Percentiles rank a stretch among this genome's conserved stretches.
Evolutionary conservation across 2,797 vertebrate species (phyloP).

Genomic region (Enteromius radiatus): DNA sequence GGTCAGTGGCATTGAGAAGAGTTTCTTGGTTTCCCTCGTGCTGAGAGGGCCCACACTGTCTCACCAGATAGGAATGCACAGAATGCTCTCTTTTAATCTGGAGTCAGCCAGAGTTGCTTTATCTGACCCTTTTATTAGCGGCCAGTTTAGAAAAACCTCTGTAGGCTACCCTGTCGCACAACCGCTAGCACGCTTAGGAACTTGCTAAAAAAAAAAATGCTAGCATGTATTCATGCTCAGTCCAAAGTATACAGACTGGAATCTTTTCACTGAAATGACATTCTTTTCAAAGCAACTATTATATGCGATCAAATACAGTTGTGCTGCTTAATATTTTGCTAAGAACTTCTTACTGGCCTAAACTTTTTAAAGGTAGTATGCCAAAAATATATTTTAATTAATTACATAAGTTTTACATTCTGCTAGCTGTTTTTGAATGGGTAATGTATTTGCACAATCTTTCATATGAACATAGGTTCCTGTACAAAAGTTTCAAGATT

Average conservation of each 20-base stretch:
- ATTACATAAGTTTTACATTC: not conserved
- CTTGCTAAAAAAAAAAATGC: no score
- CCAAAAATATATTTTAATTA: not conserved
- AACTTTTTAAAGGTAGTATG: not conserved
- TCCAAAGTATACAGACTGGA: not conserved
- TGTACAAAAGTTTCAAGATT: not conserved
- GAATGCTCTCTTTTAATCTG: slow-evolving; percentile 94
- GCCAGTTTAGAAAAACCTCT: slow-evolving; percentile 45
- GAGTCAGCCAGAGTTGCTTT: slow-evolving; percentile 83
- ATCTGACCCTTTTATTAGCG: slow-evolving; percentile 71
- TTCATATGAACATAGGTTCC: not conserved
- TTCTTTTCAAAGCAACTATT: slow-evolving; percentile 3
- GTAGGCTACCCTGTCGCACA: slow-evolving; percentile 18
- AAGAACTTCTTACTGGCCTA: not conserved
- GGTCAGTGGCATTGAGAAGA: slow-evolving; percentile 30
- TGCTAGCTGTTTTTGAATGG: not conserved
- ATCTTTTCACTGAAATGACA: not conserved
- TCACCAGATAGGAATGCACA: slow-evolving; percentile 91
- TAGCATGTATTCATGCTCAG: not conserved
- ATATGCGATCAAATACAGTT: not conserved
- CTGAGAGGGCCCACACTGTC: slow-evolving; percentile 74
- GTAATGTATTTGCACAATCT: not conserved
- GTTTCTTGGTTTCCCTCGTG: slow-evolving; percentile 48
- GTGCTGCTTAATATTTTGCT: not conserved
- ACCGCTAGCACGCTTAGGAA: no score